These are phyloP conservation scores for Hyaena hyaena DNA, from an alignment of 2,113 vertebrate species.

Conservation along the genomic window DNA sequence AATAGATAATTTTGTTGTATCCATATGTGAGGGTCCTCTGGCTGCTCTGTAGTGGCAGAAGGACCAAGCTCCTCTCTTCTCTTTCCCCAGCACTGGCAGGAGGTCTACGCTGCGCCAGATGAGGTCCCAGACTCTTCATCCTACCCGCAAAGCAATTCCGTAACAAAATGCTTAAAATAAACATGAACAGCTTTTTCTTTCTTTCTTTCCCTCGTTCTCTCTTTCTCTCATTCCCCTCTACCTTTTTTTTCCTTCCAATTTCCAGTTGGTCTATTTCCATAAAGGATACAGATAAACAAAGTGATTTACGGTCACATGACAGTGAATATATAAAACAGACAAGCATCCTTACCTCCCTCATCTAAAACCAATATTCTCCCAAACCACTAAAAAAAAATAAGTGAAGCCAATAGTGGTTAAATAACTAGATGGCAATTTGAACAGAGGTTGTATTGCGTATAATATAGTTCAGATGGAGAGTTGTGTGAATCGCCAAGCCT, in stretches of 20 bases:
- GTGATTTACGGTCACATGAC: not conserved
- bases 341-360: not conserved
- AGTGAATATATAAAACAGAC: not conserved
- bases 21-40: not conserved
- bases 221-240: not conserved
- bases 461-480: not conserved
- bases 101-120: not conserved
- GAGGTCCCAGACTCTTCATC: conserved; percentile 30
- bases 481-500: not conserved
- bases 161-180: conserved; percentile 65
- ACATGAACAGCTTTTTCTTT: not conserved
- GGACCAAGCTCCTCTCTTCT: not conserved
- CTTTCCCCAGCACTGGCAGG: not conserved
- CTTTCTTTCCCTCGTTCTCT: not conserved
- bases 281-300: not conserved
- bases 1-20: conserved; percentile 40
- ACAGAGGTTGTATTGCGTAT: not conserved
- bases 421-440: not conserved
- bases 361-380: not conserved
- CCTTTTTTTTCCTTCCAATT: not conserved
- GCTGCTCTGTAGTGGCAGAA: too few relatives aligned
- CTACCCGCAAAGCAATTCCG: not conserved
- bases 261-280: not conserved
- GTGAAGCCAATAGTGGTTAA: not conserved
- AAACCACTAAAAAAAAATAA: not conserved